Conservation (phyloP, 2,888 invertebrate species). For the Sylvicola fuscatus region DNA sequence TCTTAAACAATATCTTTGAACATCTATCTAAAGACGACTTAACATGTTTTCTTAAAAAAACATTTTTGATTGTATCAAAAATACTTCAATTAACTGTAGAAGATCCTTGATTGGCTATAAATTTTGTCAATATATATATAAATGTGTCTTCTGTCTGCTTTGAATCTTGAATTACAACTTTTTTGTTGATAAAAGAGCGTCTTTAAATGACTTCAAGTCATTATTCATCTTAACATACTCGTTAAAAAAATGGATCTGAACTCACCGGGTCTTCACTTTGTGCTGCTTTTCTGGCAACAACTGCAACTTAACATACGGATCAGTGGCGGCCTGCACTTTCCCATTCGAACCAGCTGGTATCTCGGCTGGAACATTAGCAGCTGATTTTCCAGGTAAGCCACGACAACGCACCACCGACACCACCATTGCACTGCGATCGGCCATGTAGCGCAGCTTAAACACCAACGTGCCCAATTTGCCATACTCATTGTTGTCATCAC, state of each 20-base stretch:
- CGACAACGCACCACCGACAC: conserved; percentile 83
- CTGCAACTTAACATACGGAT: conserved; percentile 96
- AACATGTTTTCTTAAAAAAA: too few relatives aligned
- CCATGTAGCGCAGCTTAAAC: conserved; percentile 76
- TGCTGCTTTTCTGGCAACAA: conserved; percentile 94
- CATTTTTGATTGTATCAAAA: too few relatives aligned
- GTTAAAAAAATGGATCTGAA: neutral
- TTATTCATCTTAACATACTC: too few relatives aligned
- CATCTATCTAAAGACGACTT: too few relatives aligned
- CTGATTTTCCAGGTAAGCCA: conserved; percentile 46
- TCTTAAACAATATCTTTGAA: too few relatives aligned
- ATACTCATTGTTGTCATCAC: conserved; percentile 25
- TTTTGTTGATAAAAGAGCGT: too few relatives aligned
- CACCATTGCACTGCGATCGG: conserved; percentile 74
- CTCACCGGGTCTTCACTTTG: conserved; percentile 71
- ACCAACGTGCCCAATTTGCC: conserved; percentile 69
- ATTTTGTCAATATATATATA: too few relatives aligned
- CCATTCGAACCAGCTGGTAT: conserved; percentile 10
- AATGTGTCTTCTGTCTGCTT: too few relatives aligned
- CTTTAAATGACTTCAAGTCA: too few relatives aligned
- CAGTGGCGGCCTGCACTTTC: conserved; percentile 29
- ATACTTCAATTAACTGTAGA: too few relatives aligned
- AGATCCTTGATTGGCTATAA: too few relatives aligned
- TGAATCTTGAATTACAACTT: too few relatives aligned
- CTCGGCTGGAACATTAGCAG: conserved; percentile 29